These are phyloP conservation scores for Condylostylus longicornis DNA, from an alignment of 1,140 invertebrate genomes.

Conservation along the genomic window DNA sequence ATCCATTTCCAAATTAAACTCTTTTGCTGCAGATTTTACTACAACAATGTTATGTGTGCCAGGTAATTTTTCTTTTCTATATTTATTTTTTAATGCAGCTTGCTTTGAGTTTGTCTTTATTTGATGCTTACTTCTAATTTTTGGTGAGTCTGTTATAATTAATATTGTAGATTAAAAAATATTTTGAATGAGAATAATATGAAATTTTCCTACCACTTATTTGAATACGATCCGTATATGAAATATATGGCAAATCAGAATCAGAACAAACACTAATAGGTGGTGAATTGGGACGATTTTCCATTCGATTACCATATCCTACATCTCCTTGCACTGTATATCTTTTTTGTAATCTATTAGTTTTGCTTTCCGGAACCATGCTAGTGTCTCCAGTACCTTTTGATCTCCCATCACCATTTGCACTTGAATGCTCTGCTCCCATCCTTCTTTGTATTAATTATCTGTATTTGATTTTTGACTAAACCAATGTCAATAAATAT, in stretches of 20 bases:
- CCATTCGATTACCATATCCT: no score
- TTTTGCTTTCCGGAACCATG: no score
- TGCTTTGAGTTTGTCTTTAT: conserved; percentile 23
- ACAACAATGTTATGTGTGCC: conserved; percentile 61
- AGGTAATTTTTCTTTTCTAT: no score
- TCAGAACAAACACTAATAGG: conserved; percentile 77
- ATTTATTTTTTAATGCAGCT: conserved; percentile 23
- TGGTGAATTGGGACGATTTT: conserved; percentile 53
- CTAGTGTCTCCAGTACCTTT: no score
- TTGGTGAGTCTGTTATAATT: conserved; percentile 47
- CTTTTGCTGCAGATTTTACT: conserved; percentile 54
- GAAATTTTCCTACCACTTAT: conserved; percentile 47
- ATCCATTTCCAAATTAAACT: conserved; percentile 53
- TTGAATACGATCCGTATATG: conserved; percentile 78
- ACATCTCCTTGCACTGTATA: no score
- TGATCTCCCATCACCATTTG: no score
- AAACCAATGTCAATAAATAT: no score
- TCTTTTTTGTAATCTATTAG: no score
- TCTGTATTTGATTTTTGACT: no score
- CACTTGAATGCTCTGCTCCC: no score
- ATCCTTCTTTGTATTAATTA: no score
- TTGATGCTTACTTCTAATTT: conserved; percentile 45
- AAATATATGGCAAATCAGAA: conserved; percentile 84
- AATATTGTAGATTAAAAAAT: conserved; percentile 1
- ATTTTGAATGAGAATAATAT: conserved; percentile 1